Evolutionary conservation across 2,113 vertebrate species (phyloP).

Genomic region (Rhizomys pruinosus): DNA sequence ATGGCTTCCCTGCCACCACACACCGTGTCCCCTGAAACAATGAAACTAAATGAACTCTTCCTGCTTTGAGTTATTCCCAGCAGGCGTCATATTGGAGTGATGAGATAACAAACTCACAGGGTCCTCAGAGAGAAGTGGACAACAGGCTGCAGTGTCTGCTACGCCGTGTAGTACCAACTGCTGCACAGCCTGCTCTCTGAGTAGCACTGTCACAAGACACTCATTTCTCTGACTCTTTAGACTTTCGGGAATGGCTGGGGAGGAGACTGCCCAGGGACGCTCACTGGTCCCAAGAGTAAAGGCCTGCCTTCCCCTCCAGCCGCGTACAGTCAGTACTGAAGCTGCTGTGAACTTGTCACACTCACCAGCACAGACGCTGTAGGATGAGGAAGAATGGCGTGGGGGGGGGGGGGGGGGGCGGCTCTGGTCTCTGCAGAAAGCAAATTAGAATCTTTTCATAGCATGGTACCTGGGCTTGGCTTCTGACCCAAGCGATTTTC

Average conservation of each 20-base stretch:
- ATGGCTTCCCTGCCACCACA: neutral
- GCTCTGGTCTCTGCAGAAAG: constrained; percentile 55
- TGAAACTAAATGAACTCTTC: neutral
- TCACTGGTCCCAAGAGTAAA: constrained; percentile 48
- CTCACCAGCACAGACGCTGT: neutral
- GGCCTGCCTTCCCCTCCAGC: constrained; percentile 55
- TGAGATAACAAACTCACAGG: neutral
- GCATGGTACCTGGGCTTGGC: neutral
- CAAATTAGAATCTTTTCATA: constrained; percentile 61
- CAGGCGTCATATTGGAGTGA: neutral
- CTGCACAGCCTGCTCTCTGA: too few species aligned
- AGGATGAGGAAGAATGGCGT: neutral
- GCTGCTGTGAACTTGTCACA: neutral
- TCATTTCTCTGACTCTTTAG: constrained; percentile 17
- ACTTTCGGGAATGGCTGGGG: constrained; percentile 43
- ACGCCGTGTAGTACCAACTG: rapidly evolving
- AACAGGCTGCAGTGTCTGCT: rapidly evolving
- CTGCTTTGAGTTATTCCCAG: too few species aligned
- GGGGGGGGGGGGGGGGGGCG: neutral
- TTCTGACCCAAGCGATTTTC: neutral
- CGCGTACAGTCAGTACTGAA: neutral
- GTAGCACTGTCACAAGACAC: neutral
- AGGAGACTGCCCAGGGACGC: neutral
- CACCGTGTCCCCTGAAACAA: neutral
- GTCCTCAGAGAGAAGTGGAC: neutral